A percentile compares a stretch with the other conserved stretches of the same genome.
Conservation (phyloP, 2,113 vertebrate genomes). For the Rattus norvegicus region GRCr8 NC_086028.1:32050501-32051000, state of each 20-base stretch:
- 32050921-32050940: background rate
- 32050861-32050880: background rate
- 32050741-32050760: background rate
- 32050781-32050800: background rate
- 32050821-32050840: background rate
- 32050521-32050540: constrained; percentile 18
- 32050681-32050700: background rate
- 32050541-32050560: background rate
- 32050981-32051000: background rate
- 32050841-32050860: background rate
- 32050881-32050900: background rate
- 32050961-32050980: background rate
- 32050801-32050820: background rate
- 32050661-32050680: background rate
- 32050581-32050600: constrained; percentile 8
- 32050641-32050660: rapidly evolving
- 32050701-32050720: background rate
- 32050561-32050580: background rate
- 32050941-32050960: background rate
- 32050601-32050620: background rate
- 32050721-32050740: background rate
- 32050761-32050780: background rate
- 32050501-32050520: background rate
- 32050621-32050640: background rate
- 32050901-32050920: rapidly evolving